Percentiles rank a stretch among this genome's conserved stretches.
phyloP scores from a whole-genome alignment of 2,888 invertebrate genomes.

The Macroteleia sp. region DNA sequence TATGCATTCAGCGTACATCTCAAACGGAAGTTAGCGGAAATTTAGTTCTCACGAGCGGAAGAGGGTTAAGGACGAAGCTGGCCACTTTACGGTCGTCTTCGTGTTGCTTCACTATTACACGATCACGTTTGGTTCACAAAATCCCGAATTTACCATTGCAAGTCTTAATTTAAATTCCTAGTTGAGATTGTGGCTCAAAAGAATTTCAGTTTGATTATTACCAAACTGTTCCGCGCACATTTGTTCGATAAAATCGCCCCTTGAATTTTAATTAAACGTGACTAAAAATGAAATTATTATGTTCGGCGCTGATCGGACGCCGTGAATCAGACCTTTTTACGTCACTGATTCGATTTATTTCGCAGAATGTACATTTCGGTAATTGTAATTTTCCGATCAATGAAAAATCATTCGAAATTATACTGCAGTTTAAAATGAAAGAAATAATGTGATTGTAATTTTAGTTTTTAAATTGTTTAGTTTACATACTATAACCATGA shows the following conservation, averaged over 20 bases:
- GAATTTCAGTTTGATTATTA: slow-evolving; percentile 30
- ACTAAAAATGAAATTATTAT: slow-evolving; percentile 36
- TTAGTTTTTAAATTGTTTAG: slow-evolving; percentile 1
- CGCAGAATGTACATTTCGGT: background rate
- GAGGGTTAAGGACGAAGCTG: slow-evolving; percentile 35
- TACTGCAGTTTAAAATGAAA: background rate
- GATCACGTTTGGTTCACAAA: slow-evolving; percentile 25
- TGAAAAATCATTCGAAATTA: background rate
- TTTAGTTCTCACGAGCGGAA: slow-evolving; percentile 19
- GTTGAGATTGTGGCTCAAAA: slow-evolving; percentile 3
- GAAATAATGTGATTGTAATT: background rate
- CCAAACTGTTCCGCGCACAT: slow-evolving; percentile 4
- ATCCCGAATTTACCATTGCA: slow-evolving; percentile 11
- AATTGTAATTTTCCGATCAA: slow-evolving; percentile 12
- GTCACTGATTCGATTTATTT: slow-evolving; percentile 10
- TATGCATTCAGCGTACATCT: background rate
- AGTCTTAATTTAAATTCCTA: slow-evolving; percentile 33
- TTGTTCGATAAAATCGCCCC: slow-evolving; percentile 15
- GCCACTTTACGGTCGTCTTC: slow-evolving; percentile 30
- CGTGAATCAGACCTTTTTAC: slow-evolving; percentile 8
- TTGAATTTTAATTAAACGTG: slow-evolving; percentile 42
- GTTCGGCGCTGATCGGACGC: background rate
- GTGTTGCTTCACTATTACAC: slow-evolving; percentile 13
- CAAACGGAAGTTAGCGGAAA: slow-evolving; percentile 23
- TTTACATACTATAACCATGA: slow-evolving; percentile 17